These are phyloP conservation scores for Idris sp. DNA, from an alignment of 1,140 invertebrate genomes.

Conservation along the genomic window DNA sequence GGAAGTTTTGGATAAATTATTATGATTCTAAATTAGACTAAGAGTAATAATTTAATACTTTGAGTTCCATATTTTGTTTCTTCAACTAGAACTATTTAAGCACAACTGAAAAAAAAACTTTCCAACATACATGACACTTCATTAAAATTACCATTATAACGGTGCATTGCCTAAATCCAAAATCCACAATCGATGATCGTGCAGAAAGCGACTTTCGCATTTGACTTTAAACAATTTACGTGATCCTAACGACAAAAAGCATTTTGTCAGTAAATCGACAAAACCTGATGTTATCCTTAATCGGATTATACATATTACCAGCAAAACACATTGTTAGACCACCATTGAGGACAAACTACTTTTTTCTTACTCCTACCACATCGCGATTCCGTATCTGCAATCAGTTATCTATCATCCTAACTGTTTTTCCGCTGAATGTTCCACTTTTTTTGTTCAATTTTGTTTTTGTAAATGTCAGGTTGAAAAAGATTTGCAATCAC, in stretches of 20 bases:
- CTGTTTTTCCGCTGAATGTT: conserved; percentile 32
- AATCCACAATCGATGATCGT: conserved; percentile 8
- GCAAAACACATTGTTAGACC: conserved; percentile 50
- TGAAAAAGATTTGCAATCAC: no score
- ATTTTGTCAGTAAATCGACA: conserved; percentile 47
- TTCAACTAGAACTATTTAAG: no score
- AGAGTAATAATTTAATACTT: no score
- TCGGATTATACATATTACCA: conserved; percentile 56
- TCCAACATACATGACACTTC: no score
- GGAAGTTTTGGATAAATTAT: no score
- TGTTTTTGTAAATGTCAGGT: conserved; percentile 27
- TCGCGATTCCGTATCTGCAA: conserved; percentile 52
- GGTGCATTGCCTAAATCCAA: neutral
- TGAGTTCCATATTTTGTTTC: no score
- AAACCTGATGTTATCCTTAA: conserved; percentile 56
- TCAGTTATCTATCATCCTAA: conserved; percentile 50
- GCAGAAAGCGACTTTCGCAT: neutral
- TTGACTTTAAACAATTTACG: conserved; percentile 12
- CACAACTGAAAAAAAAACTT: no score
- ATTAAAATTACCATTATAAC: conserved; percentile 21
- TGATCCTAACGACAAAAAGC: conserved; percentile 15
- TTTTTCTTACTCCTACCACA: conserved; percentile 21
- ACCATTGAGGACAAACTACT: conserved; percentile 28
- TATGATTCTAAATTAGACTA: no score
- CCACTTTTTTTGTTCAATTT: conserved; percentile 10